phyloP scores from a whole-genome alignment of 2,113 vertebrate species.

The Salminus brasiliensis region DNA sequence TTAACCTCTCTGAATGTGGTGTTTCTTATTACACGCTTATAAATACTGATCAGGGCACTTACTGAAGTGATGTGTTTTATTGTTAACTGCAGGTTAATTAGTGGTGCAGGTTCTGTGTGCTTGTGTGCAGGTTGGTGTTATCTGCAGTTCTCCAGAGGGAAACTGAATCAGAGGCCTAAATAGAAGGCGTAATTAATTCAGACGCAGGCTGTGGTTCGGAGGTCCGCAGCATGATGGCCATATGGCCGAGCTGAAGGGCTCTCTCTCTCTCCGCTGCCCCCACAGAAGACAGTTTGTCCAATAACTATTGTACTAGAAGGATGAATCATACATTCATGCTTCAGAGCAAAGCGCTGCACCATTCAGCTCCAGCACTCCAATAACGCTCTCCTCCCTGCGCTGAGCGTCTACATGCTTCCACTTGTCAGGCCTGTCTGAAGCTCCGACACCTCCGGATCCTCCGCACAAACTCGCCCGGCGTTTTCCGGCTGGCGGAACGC shows the following conservation, averaged over 20 bases:
- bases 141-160: too few species aligned
- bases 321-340: slow-evolving; percentile 1
- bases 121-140: too few species aligned
- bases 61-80: too few species aligned
- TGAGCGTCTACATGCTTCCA: background rate
- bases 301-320: background rate
- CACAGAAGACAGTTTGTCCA: slow-evolving; percentile 7
- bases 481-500: background rate
- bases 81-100: too few species aligned
- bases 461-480: too few species aligned
- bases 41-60: too few species aligned
- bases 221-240: slow-evolving; percentile 28
- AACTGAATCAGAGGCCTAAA: background rate
- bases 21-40: too few species aligned
- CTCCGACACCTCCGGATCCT: background rate
- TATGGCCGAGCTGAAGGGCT: slow-evolving; percentile 1
- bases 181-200: slow-evolving; percentile 27
- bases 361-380: background rate
- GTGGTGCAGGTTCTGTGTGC: too few species aligned
- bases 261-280: background rate
- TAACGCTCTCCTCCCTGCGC: background rate
- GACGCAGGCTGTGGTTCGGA: slow-evolving; percentile 32
- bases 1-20: too few species aligned
- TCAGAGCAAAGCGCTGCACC: background rate
- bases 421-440: slow-evolving; percentile 3